Percentiles rank a stretch among this genome's conserved stretches.
These are phyloP conservation scores for Meteorus colon DNA, from an alignment of 2,888 invertebrate species.

Conservation along the genomic window DNA sequence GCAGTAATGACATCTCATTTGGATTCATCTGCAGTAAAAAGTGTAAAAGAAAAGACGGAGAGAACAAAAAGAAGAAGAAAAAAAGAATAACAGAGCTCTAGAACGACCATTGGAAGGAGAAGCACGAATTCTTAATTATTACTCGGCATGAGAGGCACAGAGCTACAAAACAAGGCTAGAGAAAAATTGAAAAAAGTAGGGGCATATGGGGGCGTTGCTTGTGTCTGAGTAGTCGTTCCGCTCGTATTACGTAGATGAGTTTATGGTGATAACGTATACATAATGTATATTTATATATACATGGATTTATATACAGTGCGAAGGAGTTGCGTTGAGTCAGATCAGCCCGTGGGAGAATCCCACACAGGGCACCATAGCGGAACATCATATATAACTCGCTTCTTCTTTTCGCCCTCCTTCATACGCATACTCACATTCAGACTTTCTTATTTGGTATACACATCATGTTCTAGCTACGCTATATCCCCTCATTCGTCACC, in stretches of 20 bases:
- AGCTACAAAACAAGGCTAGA: neutral
- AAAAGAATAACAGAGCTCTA: neutral
- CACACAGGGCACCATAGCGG: constrained; percentile 70
- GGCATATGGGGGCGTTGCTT: neutral
- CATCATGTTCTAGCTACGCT: constrained; percentile 1
- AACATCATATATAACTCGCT: constrained; percentile 55
- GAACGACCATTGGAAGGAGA: constrained; percentile 7
- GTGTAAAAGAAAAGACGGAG: neutral
- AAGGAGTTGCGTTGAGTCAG: constrained; percentile 48
- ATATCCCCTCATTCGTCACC: neutral
- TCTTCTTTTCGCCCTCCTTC: constrained; percentile 5
- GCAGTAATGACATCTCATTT: constrained; percentile 31
- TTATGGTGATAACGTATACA: constrained; percentile 46
- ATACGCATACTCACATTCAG: constrained; percentile 12
- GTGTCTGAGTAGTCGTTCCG: constrained; percentile 40
- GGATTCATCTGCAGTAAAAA: constrained; percentile 27
- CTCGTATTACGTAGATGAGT: constrained; percentile 53
- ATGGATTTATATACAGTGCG: constrained; percentile 42
- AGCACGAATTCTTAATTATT: constrained; percentile 54
- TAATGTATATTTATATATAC: neutral
- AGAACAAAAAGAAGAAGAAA: neutral
- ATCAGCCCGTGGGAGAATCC: constrained; percentile 69
- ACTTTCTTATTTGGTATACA: constrained; percentile 9
- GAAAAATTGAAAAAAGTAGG: constrained; percentile 12
- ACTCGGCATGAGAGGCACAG: constrained; percentile 10